Evolutionary conservation across 2,797 vertebrate species (phyloP).

Genomic region (Chrysocyon brachyurus): DNA sequence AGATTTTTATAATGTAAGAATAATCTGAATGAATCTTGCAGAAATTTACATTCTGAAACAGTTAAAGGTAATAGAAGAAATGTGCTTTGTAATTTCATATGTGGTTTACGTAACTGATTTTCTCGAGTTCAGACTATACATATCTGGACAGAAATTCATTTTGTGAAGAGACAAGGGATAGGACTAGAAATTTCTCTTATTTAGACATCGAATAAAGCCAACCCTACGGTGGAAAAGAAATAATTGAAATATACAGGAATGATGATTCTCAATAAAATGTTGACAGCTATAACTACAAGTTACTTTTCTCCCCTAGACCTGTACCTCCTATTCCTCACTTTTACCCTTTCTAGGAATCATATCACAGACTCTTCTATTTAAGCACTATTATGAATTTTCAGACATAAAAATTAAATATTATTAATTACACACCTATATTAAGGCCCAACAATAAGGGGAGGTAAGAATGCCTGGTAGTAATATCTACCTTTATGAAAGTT

Average conservation of each 20-base stretch:
- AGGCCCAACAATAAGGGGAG: neutral
- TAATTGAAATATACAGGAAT: neutral
- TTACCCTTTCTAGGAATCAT: neutral
- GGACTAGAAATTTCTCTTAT: neutral
- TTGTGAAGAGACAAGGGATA: neutral
- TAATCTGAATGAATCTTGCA: neutral
- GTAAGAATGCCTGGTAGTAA: neutral
- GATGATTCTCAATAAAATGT: neutral
- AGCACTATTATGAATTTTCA: neutral
- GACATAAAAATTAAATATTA: constrained; percentile 21
- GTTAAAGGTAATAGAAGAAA: neutral
- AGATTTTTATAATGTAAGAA: neutral
- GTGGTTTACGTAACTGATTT: neutral
- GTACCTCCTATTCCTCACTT: neutral
- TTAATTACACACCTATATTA: neutral
- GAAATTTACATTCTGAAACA: constrained; percentile 10
- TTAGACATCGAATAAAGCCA: neutral
- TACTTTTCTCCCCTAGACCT: neutral
- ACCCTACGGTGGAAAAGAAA: neutral
- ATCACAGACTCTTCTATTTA: neutral
- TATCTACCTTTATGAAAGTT: constrained; percentile 15
- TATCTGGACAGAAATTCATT: neutral
- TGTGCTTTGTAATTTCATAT: neutral
- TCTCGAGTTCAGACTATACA: neutral
- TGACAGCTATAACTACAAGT: neutral